These are phyloP conservation scores for Hiodon tergisus DNA, from an alignment of 2,113 vertebrate genomes.

Conservation along the genomic window DNA sequence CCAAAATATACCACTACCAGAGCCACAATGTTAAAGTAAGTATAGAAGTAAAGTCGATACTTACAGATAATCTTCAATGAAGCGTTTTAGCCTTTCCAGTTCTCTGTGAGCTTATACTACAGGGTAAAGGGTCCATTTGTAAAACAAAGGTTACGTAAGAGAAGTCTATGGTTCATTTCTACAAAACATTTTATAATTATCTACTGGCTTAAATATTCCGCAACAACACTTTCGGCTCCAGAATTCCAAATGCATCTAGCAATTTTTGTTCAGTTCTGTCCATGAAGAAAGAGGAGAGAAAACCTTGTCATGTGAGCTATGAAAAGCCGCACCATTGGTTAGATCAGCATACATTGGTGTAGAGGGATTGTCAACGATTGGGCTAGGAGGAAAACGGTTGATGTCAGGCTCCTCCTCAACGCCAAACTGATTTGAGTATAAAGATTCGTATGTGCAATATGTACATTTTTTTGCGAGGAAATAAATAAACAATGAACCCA, in stretches of 20 bases:
- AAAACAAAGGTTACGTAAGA: not conserved
- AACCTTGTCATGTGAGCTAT: constrained; percentile 74
- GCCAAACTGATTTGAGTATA: constrained; percentile 60
- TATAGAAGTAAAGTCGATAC: constrained; percentile 24
- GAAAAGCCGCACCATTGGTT: constrained; percentile 71
- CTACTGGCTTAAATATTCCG: constrained; percentile 62
- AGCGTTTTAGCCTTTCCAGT: constrained; percentile 5
- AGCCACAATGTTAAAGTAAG: not conserved
- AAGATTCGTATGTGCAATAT: constrained; percentile 71
- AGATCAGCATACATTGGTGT: constrained; percentile 60
- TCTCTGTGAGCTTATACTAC: constrained; percentile 4
- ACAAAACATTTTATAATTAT: constrained; percentile 41
- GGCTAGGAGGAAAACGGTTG: constrained; percentile 66
- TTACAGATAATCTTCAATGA: constrained; percentile 22
- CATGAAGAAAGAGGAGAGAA: constrained; percentile 69
- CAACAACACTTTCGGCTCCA: constrained; percentile 61
- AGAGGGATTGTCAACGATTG: constrained; percentile 73
- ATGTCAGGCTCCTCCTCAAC: constrained; percentile 55
- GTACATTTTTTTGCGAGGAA: constrained; percentile 60
- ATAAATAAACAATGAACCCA: constrained; percentile 51
- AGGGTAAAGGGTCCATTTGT: constrained; percentile 41
- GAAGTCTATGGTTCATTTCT: not conserved
- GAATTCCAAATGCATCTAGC: constrained; percentile 71
- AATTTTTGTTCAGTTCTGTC: constrained; percentile 67
- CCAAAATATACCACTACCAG: not conserved